A percentile compares a stretch with the other conserved stretches of the same genome.
These are phyloP conservation scores for Fragum fragum DNA, from an alignment of 2,888 invertebrate genomes.

Conservation along the genomic window DNA sequence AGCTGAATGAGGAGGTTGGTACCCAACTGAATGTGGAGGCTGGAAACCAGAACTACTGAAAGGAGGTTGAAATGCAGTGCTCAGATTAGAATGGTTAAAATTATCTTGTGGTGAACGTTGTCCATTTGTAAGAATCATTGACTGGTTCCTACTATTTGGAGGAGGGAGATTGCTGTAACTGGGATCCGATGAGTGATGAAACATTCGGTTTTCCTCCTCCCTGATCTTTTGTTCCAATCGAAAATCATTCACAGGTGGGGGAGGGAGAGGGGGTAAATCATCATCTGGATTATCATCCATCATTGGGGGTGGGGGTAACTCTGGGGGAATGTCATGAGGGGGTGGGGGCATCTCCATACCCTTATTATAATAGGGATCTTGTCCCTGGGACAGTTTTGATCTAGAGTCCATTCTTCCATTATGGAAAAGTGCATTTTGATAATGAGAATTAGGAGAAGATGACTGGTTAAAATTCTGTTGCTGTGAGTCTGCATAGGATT, in stretches of 20 bases:
- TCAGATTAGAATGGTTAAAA: conserved; percentile 50
- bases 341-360: conserved; percentile 84
- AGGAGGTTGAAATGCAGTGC: conserved; percentile 51
- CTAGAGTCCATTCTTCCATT: conserved; percentile 60
- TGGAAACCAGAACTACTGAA: conserved; percentile 46
- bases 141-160: conserved; percentile 57
- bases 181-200: conserved; percentile 64
- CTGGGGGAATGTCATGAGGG: conserved; percentile 89
- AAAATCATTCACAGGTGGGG: conserved; percentile 87
- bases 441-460: conserved; percentile 58
- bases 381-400: conserved; percentile 59
- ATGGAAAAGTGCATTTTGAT: conserved; percentile 63
- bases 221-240: conserved; percentile 89
- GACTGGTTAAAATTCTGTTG: conserved; percentile 45
- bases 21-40: conserved; percentile 41
- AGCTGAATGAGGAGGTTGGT: conserved; percentile 63
- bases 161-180: conserved; percentile 69
- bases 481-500: conserved; percentile 48
- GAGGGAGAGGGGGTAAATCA: conserved; percentile 81
- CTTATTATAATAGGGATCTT: conserved; percentile 57
- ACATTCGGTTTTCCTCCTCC: conserved; percentile 74
- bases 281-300: conserved; percentile 82
- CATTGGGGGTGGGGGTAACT: conserved; percentile 85
- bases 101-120: conserved; percentile 52
- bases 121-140: conserved; percentile 47